These are phyloP conservation scores for Cephalopterus ornatus DNA, from an alignment of 2,113 vertebrate genomes.

Conservation along the genomic window DNA sequence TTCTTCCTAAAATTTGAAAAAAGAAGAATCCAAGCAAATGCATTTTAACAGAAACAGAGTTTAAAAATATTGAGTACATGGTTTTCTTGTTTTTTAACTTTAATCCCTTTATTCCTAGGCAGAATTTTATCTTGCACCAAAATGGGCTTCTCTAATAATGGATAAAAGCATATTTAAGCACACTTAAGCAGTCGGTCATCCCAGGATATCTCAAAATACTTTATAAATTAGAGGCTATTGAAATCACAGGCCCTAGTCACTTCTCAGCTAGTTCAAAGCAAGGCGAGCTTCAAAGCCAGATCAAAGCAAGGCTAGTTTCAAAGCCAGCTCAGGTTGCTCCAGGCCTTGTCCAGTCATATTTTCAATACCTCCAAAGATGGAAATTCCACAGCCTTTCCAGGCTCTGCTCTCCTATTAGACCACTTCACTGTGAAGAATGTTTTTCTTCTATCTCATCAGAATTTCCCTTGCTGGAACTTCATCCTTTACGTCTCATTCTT, in stretches of 20 bases:
- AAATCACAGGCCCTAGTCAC: background rate
- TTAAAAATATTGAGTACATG: background rate
- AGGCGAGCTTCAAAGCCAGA: background rate
- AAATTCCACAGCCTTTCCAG: background rate
- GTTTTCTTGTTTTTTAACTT: background rate
- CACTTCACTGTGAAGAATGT: background rate
- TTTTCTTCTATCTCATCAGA: background rate
- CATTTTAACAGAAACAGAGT: background rate
- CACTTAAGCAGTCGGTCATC: background rate
- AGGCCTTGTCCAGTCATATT: background rate
- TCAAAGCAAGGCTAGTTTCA: background rate
- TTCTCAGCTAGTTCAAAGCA: conserved; percentile 11
- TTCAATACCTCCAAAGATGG: background rate
- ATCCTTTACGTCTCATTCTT: background rate
- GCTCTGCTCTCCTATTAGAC: background rate
- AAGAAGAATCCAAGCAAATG: conserved; percentile 22
- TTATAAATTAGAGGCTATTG: background rate
- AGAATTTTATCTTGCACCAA: background rate
- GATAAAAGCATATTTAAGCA: background rate
- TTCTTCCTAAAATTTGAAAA: conserved; percentile 83
- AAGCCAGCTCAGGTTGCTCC: background rate
- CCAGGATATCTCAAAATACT: background rate
- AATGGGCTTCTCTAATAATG: background rate
- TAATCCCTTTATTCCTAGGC: background rate
- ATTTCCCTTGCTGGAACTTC: background rate